phyloP scores from a whole-genome alignment of 2,888 invertebrate species.

The Tetrapedia diversipes region DNA sequence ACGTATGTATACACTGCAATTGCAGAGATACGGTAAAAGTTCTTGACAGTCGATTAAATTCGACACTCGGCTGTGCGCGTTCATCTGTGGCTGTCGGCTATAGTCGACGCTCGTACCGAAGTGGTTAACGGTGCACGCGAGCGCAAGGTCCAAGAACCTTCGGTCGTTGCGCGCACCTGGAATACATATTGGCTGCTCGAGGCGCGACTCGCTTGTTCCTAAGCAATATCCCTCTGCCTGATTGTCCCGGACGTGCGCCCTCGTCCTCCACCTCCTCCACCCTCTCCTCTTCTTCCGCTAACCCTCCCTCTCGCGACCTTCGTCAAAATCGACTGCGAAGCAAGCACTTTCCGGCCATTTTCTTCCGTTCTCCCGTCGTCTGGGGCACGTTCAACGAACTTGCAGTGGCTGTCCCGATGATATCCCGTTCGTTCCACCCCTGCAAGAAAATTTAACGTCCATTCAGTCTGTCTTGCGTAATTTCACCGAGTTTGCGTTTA shows the following conservation, averaged over 20 bases:
- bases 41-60: conserved; percentile 51
- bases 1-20: no score
- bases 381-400: not conserved
- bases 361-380: not conserved
- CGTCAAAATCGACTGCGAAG: conserved; percentile 41
- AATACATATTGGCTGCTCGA: conserved; percentile 46
- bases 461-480: conserved; percentile 1
- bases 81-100: no score
- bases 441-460: conserved; percentile 11
- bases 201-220: conserved; percentile 18
- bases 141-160: conserved; percentile 62
- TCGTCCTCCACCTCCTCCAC: no score
- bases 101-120: no score
- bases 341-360: conserved; percentile 13
- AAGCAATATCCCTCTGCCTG: conserved; percentile 25
- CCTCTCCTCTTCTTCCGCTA: no score
- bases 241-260: conserved; percentile 24
- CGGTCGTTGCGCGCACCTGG: conserved; percentile 43
- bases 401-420: not conserved
- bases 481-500: not conserved
- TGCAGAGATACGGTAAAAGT: no score
- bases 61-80: no score
- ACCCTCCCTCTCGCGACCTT: no score
- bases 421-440: not conserved
- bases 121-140: conserved; percentile 63